Conservation (phyloP, 2,797 vertebrate genomes). For the Parotocinclus haroldoi region DNA sequence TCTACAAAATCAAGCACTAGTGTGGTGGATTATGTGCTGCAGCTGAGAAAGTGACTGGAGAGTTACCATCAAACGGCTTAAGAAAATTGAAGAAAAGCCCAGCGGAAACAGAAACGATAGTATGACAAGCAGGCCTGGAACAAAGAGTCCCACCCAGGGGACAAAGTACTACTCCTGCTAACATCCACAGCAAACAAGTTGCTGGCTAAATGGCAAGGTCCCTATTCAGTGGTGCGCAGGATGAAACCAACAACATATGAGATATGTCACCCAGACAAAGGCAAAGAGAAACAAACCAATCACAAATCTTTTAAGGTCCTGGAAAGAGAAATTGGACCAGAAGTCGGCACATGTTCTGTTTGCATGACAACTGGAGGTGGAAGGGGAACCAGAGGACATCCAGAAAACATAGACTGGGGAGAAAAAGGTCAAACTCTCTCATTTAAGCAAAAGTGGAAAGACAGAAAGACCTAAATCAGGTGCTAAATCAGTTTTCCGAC, state of each 20-base stretch:
- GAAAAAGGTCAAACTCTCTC: no score
- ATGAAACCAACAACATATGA: neutral
- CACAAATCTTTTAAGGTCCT: constrained; percentile 7
- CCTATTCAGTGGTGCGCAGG: neutral
- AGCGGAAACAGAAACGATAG: neutral
- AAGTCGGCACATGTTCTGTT: neutral
- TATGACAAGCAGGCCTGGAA: neutral
- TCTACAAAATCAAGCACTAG: neutral
- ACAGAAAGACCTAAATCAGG: neutral
- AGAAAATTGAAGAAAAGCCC: neutral
- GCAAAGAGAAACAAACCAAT: neutral
- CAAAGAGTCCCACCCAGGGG: neutral
- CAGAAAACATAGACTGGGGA: neutral
- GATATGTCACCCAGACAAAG: neutral
- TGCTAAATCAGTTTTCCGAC: neutral
- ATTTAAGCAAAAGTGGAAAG: no score
- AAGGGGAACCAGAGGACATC: neutral
- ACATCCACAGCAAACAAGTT: neutral
- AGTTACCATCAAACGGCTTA: neutral
- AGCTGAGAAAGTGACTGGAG: neutral
- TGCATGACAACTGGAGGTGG: neutral
- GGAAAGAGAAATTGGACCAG: neutral
- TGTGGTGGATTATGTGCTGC: neutral
- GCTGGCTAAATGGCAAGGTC: neutral
- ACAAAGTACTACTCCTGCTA: constrained; percentile 3